These are phyloP conservation scores for Champsocephalus gunnari DNA, from an alignment of 2,797 vertebrate species.

Conservation along the genomic window DNA sequence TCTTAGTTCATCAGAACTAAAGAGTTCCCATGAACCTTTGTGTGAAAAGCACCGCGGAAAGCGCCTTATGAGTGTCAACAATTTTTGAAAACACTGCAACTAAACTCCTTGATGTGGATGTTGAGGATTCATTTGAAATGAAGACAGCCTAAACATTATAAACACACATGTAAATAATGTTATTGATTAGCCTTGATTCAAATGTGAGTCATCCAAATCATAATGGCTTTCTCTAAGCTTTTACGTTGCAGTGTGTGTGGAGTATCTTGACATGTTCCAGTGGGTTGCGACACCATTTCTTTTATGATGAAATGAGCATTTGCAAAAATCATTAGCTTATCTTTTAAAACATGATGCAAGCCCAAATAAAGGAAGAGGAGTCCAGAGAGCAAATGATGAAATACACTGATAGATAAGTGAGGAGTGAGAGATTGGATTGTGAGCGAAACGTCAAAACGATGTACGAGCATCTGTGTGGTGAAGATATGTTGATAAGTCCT, in stretches of 20 bases:
- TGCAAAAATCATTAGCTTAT: constrained; percentile 35
- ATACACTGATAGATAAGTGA: neutral
- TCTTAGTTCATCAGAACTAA: too few species aligned
- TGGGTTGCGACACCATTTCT: neutral
- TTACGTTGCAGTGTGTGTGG: neutral
- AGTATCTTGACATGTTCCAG: constrained; percentile 4
- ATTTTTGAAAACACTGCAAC: neutral
- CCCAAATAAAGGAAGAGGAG: neutral
- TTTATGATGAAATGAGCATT: constrained; percentile 8
- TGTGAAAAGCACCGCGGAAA: too few species aligned
- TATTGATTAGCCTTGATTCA: neutral
- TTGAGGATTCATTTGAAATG: neutral
- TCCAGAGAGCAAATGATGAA: neutral
- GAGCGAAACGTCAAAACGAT: neutral
- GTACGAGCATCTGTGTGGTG: neutral
- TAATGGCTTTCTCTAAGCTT: neutral
- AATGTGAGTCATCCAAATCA: neutral
- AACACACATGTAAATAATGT: neutral
- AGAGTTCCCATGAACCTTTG: too few species aligned
- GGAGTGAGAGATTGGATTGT: neutral
- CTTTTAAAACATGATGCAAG: constrained; percentile 10
- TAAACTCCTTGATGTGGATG: neutral
- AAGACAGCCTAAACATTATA: neutral
- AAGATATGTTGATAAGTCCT: neutral
- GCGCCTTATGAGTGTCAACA: too few species aligned